Conservation (phyloP, 2,113 vertebrate species). For the Podarcis raffonei region DNA sequence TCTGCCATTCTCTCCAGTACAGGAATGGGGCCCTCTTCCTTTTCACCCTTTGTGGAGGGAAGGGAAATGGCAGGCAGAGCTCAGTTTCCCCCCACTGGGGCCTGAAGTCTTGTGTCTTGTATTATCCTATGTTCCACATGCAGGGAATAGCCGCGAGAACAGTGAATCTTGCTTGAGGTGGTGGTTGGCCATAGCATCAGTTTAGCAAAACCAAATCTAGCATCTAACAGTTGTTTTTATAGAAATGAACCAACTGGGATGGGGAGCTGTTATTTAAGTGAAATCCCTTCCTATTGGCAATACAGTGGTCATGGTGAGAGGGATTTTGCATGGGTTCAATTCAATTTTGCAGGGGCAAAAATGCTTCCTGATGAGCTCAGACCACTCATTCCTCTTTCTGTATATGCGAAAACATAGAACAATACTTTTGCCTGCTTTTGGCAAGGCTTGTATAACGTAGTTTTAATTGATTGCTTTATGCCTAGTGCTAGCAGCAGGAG, state of each 20-base stretch:
- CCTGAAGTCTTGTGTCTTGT: too few species aligned
- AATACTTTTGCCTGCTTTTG: slow-evolving; percentile 17
- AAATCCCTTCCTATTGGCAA: not conserved
- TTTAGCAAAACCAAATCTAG: not conserved
- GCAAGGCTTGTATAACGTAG: not conserved
- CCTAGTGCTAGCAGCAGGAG: slow-evolving; percentile 15
- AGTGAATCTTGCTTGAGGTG: not conserved
- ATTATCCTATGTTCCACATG: not conserved
- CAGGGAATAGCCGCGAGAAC: not conserved
- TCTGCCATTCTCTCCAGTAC: not conserved
- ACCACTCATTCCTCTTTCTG: not conserved
- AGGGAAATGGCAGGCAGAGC: not conserved
- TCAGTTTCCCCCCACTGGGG: not conserved
- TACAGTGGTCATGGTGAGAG: not conserved
- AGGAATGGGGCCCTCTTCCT: not conserved
- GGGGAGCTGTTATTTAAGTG: not conserved
- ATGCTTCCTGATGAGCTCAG: not conserved
- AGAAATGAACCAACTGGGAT: not conserved
- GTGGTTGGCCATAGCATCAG: not conserved
- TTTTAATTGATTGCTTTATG: not conserved
- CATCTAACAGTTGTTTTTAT: not conserved
- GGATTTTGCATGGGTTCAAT: not conserved
- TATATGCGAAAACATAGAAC: not conserved
- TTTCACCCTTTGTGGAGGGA: not conserved
- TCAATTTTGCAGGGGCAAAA: not conserved